Evolutionary conservation across 2,888 invertebrate species (phyloP).

Genomic region (Bellardia pandia): DNA sequence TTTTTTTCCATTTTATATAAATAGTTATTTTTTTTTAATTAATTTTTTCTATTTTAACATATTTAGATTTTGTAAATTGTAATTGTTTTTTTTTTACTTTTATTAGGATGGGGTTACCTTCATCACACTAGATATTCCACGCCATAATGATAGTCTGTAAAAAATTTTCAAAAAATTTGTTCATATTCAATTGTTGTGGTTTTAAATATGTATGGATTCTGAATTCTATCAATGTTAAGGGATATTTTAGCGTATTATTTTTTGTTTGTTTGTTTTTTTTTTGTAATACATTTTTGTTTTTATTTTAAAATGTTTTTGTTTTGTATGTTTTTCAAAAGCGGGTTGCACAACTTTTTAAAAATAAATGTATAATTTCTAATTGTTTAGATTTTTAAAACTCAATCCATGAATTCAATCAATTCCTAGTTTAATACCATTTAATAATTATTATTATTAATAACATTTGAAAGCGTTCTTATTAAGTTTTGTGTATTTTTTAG

Average conservation of each 20-base stretch:
- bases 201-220: conserved; percentile 67
- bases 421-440: conserved; percentile 71
- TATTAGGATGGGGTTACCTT: conserved; percentile 80
- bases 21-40: not conserved
- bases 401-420: conserved; percentile 73
- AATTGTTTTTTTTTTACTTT: conserved; percentile 3
- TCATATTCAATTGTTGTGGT: conserved; percentile 68
- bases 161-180: conserved; percentile 75
- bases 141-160: conserved; percentile 82
- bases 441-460: conserved; percentile 65
- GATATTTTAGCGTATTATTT: conserved; percentile 69
- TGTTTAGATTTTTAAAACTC: conserved; percentile 68
- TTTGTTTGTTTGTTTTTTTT: conserved; percentile 21
- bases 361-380: conserved; percentile 66
- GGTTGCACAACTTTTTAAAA: conserved; percentile 72
- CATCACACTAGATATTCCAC: conserved; percentile 83
- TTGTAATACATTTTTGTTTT: conserved; percentile 32
- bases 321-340: conserved; percentile 63
- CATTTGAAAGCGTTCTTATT: conserved; percentile 71
- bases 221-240: conserved; percentile 72
- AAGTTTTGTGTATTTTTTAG: conserved; percentile 61
- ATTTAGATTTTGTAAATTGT: not conserved
- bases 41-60: not conserved
- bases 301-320: conserved; percentile 34
- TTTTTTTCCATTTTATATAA: not conserved